A percentile compares a stretch with the other conserved stretches of the same genome.
Evolutionary conservation across 2,113 vertebrate species (phyloP).

Genomic region (Chrysochloris asiatica): DNA sequence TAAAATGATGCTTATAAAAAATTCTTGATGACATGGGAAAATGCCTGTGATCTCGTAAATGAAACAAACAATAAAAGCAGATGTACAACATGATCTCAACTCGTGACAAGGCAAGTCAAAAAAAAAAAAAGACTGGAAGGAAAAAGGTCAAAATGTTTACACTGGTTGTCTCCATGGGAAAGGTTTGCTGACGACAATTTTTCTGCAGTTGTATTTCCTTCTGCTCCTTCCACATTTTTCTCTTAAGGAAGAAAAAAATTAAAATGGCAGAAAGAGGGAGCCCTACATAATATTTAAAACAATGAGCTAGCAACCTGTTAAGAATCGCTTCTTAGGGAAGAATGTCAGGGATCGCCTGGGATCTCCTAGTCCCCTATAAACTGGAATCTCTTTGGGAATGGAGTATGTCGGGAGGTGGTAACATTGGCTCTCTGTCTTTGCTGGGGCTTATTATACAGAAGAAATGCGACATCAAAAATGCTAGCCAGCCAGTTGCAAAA

Average conservation of each 20-base stretch:
- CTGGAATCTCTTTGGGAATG: neutral
- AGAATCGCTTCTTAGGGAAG: neutral
- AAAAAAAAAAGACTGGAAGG: neutral
- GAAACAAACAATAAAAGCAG: neutral
- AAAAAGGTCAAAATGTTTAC: neutral
- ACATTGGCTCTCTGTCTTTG: neutral
- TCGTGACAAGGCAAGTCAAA: neutral
- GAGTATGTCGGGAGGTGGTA: neutral
- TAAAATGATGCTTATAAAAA: neutral
- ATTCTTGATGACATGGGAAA: neutral
- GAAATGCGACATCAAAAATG: slow-evolving; percentile 31
- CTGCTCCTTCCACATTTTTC: neutral
- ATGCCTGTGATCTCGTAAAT: neutral
- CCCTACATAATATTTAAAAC: neutral
- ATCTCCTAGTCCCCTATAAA: neutral
- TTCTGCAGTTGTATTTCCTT: neutral
- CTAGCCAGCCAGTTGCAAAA: slow-evolving; percentile 16
- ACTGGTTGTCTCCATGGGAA: neutral
- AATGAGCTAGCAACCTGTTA: neutral
- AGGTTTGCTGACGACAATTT: neutral
- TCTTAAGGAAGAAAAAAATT: neutral
- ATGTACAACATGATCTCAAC: neutral
- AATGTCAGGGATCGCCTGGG: neutral
- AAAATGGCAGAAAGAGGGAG: neutral
- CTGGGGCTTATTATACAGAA: neutral